Conservation (phyloP, 2,113 vertebrate species). For the Protobothrops mucrosquamatus region DNA sequence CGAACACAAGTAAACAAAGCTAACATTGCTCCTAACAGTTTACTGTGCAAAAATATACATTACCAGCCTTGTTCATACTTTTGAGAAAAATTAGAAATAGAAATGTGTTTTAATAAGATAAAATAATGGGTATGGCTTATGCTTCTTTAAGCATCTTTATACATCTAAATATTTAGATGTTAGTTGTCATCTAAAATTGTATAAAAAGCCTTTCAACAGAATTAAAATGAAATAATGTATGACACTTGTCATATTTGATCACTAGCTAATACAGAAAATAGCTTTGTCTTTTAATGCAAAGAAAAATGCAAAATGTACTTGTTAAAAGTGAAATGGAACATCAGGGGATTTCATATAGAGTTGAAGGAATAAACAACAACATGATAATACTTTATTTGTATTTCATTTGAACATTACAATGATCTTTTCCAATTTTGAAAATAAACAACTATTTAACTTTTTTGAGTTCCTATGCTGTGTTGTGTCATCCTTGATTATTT, state of each 20-base stretch:
- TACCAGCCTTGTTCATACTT: constrained; percentile 3
- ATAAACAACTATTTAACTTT: constrained; percentile 3
- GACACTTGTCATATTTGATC: constrained; percentile 63
- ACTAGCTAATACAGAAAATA: constrained; percentile 40
- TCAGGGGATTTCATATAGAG: constrained; percentile 33
- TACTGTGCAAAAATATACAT: neutral
- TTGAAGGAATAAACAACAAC: constrained; percentile 25
- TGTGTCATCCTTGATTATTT: neutral
- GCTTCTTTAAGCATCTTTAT: constrained; percentile 29
- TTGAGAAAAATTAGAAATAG: neutral
- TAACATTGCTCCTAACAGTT: neutral
- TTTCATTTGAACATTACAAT: constrained; percentile 35
- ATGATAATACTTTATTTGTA: constrained; percentile 12
- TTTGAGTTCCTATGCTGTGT: neutral
- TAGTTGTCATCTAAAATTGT: constrained; percentile 49
- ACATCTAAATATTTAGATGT: constrained; percentile 60
- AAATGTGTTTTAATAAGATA: neutral
- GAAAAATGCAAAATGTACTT: constrained; percentile 8
- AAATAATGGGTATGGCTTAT: constrained; percentile 1
- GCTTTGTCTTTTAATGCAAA: constrained; percentile 48
- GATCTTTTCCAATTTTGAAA: constrained; percentile 38
- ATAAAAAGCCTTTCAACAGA: constrained; percentile 50
- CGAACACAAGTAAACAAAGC: neutral
- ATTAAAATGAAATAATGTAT: constrained; percentile 63
- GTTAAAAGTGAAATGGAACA: constrained; percentile 31